A percentile compares a stretch with the other conserved stretches of the same genome.
Evolutionary conservation across 2,888 invertebrate species (phyloP).

Genomic region (Loripinus fragilis): DNA sequence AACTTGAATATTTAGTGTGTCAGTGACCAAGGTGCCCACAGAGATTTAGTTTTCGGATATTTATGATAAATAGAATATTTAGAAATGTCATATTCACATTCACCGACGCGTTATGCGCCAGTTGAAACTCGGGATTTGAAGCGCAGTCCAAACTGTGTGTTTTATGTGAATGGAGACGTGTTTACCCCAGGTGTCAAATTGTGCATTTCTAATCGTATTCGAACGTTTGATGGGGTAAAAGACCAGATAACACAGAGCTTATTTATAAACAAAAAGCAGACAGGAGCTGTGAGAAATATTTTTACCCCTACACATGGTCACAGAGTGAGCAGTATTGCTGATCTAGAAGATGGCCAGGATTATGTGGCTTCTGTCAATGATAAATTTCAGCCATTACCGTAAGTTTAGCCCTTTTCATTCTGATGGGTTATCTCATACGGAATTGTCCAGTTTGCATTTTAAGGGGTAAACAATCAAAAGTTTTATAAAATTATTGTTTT

Average conservation of each 20-base stretch:
- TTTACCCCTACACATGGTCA: conserved; percentile 47
- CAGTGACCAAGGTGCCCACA: not conserved
- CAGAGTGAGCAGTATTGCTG: conserved; percentile 22
- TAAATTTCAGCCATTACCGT: conserved; percentile 43
- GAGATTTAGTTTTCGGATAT: not conserved
- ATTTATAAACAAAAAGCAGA: conserved; percentile 6
- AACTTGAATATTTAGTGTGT: not conserved
- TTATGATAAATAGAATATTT: not conserved
- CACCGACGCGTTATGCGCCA: conserved; percentile 33
- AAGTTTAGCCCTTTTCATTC: no score
- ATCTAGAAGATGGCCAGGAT: conserved; percentile 41
- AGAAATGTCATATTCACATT: conserved; percentile 41
- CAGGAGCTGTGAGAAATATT: conserved; percentile 43
- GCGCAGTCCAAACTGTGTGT: conserved; percentile 47
- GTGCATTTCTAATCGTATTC: conserved; percentile 46
- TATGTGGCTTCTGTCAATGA: conserved; percentile 50
- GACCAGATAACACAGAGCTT: conserved; percentile 40
- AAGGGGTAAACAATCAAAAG: no score
- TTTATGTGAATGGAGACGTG: conserved; percentile 51
- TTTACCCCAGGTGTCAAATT: conserved; percentile 20
- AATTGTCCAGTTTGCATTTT: no score
- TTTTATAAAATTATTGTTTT: no score
- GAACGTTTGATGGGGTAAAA: conserved; percentile 49
- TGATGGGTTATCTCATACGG: no score
- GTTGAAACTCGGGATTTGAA: conserved; percentile 47